Evolutionary conservation across 2,113 vertebrate genomes (phyloP).

Genomic region (Brienomyrus brachyistius): DNA sequence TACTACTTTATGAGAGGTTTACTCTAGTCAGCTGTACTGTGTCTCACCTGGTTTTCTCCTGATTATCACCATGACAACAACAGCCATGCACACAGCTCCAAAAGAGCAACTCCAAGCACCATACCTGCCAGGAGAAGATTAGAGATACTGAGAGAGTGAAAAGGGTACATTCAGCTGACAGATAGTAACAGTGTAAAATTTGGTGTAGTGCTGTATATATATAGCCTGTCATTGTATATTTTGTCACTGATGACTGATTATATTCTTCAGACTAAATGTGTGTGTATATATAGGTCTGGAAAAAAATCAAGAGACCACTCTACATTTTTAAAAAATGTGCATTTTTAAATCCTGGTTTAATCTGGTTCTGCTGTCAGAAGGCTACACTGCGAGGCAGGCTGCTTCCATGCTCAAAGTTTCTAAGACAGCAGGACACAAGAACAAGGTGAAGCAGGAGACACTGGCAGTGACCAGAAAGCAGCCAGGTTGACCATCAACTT

Average conservation of each 20-base stretch:
- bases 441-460: too few species aligned
- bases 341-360: too few species aligned
- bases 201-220: neutral
- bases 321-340: too few species aligned
- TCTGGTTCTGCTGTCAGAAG: too few species aligned
- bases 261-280: neutral
- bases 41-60: neutral
- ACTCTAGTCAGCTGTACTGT: neutral
- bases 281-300: too few species aligned
- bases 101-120: neutral
- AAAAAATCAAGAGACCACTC: too few species aligned
- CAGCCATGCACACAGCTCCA: neutral
- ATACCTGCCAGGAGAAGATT: neutral
- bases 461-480: too few species aligned
- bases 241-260: neutral
- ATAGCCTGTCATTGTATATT: neutral
- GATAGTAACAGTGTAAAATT: neutral
- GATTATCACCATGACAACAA: neutral
- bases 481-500: too few species aligned
- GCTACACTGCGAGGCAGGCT: too few species aligned
- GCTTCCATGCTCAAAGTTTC: too few species aligned
- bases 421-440: too few species aligned
- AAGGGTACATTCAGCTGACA: neutral
- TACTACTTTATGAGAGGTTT: too few species aligned
- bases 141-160: neutral